Evolutionary conservation across 2,113 vertebrate genomes (phyloP).

Genomic region (Serilophus lunatus): DNA sequence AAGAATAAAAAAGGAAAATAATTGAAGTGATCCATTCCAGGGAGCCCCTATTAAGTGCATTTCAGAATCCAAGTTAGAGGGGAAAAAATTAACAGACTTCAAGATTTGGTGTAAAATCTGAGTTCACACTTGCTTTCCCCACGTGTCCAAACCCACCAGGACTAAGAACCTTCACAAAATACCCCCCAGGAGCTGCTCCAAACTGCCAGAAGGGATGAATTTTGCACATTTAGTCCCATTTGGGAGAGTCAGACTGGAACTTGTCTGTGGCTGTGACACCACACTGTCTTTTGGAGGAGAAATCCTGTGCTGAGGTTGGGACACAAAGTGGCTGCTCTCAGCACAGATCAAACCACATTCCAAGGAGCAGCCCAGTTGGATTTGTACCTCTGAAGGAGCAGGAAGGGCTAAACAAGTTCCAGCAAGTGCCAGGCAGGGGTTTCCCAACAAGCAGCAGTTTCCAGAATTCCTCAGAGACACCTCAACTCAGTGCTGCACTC

Average conservation of each 20-base stretch:
- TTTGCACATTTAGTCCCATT: not conserved
- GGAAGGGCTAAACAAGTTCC: not conserved
- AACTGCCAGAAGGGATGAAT: not conserved
- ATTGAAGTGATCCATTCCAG: not conserved
- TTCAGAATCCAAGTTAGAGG: not conserved
- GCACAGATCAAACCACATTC: not conserved
- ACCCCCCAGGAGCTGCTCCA: not conserved
- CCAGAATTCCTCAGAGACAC: not conserved
- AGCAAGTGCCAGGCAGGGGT: not conserved
- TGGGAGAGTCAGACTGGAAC: not conserved
- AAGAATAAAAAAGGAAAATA: not conserved
- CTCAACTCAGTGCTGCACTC: not conserved
- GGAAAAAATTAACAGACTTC: not conserved
- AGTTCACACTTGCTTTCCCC: not conserved
- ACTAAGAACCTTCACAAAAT: not conserved
- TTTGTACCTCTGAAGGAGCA: not conserved
- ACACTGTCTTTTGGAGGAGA: not conserved
- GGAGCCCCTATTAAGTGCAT: not conserved
- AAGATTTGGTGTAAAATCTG: not conserved
- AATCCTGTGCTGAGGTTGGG: not conserved
- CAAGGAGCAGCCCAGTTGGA: not conserved
- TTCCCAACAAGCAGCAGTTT: not conserved
- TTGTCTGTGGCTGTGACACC: fast-evolving
- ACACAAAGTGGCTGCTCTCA: not conserved
- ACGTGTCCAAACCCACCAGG: no score